Evolutionary conservation across 2,888 invertebrate species (phyloP), one percentile per base, ranked within the genome.

Genomic region (Nycteola revayana): DNA sequence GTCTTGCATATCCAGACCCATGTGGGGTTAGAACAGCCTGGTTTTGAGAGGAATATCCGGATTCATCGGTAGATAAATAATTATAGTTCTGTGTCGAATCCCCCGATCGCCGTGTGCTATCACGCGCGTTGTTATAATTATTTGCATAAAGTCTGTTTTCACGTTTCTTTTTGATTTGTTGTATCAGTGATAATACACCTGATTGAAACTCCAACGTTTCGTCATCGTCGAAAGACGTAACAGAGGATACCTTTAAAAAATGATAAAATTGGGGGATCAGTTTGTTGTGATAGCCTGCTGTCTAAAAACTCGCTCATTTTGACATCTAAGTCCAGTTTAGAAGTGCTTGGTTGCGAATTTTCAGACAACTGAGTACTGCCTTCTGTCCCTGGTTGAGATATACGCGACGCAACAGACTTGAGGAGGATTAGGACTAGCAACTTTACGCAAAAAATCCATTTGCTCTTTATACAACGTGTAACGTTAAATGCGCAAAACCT

Each of bases 341-440:
- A 33, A 42, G 33, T 33, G 25, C 42, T 42, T 42, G 42, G 36
- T 36, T n/a, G n/a, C n/a, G n/a, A n/a, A n/a, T n/a, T n/a, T n/a
- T n/a, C n/a, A n/a, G n/a, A n/a, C n/a, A n/a, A n/a, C n/a, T n/a
- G n/a, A n/a, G 38, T 25, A 18, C 25, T 26, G 26, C 29, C 38
- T 7, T 9, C 25, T 10, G 9, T 7, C 10, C 6, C 10, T 10
- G 6, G 7, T 4, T 5, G 25, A 5, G 7, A 9, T 25, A 1
- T 10, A 25, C 10, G 25, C 9, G 9, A 10, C 9, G 9, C 10
- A 10, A 23, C 23, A 35, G 35, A 38, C 36, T 33, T 39, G 38
- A 29, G 38, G 28, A 20, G 21, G 32, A 33, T 35, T 32, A 27
- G 42, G 42, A 32, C 32, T 22, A 38, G 26, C 30, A 10, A 42